Conservation (phyloP, 1,140 invertebrate species). For the Drosophila triauraria region DNA sequence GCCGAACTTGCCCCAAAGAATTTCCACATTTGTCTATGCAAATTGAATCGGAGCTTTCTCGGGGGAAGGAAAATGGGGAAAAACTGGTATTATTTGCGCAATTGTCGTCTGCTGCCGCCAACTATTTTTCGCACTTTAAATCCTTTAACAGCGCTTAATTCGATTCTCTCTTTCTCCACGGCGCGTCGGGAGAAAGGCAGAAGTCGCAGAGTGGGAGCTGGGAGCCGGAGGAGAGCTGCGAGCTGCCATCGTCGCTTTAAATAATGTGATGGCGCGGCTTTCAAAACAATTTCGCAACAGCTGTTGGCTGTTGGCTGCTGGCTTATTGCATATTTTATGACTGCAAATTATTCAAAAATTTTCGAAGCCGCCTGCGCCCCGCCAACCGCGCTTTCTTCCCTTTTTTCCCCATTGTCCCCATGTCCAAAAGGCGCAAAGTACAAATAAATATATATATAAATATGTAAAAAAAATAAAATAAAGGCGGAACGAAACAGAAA, state of each 20-base stretch:
- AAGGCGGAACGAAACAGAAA: slow-evolving; percentile 7
- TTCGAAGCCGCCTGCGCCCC: slow-evolving; percentile 67
- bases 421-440: slow-evolving; percentile 58
- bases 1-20: slow-evolving; percentile 27
- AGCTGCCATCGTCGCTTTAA: slow-evolving; percentile 72
- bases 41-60: slow-evolving; percentile 17
- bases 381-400: slow-evolving; percentile 37
- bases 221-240: slow-evolving; percentile 11
- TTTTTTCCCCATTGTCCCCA: slow-evolving; percentile 23
- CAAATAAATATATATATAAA: slow-evolving; percentile 58
- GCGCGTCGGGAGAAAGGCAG: slow-evolving; percentile 14
- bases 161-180: slow-evolving; percentile 39
- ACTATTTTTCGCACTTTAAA: slow-evolving; percentile 61
- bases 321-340: slow-evolving; percentile 85
- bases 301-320: slow-evolving; percentile 72
- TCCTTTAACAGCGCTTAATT: slow-evolving; percentile 69
- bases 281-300: slow-evolving; percentile 85
- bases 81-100: slow-evolving; percentile 12
- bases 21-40: slow-evolving; percentile 50
- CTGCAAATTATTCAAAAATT: slow-evolving; percentile 85
- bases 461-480: slow-evolving; percentile 23
- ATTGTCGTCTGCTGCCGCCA: slow-evolving; percentile 42
- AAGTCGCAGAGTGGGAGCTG: background rate
- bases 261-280: slow-evolving; percentile 85
- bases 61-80: background rate